Conservation (phyloP, 2,113 vertebrate genomes). For the Spilogale gracilis region DNA sequence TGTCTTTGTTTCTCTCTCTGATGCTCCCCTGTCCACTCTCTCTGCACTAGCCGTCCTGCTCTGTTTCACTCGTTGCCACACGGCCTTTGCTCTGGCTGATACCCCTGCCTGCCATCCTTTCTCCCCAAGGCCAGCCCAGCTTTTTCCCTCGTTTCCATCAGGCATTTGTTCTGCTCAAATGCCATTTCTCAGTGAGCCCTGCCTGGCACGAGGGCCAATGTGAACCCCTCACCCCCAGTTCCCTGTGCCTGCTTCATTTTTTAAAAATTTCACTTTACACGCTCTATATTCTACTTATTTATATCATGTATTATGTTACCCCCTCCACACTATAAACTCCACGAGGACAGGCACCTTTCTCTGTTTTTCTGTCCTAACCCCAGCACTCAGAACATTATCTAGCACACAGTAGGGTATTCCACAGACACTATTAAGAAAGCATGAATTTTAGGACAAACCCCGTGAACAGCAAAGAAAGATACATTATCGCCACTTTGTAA, state of each 20-base stretch:
- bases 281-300: not conserved
- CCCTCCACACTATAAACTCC: not conserved
- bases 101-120: not conserved
- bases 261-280: not conserved
- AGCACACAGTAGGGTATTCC: not conserved
- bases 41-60: not conserved
- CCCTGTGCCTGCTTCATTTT: not conserved
- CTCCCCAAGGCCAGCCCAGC: not conserved
- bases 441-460: not conserved
- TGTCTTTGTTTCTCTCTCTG: not conserved
- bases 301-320: not conserved
- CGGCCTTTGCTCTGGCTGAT: not conserved
- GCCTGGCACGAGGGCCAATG: not conserved
- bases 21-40: rapidly evolving
- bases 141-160: not conserved
- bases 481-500: not conserved
- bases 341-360: not conserved
- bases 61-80: not conserved
- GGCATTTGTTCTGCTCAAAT: not conserved
- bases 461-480: not conserved
- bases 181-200: not conserved
- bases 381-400: not conserved
- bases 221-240: not conserved
- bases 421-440: not conserved
- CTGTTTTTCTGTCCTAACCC: not conserved